Percentiles rank a stretch among this genome's conserved stretches.
These are phyloP conservation scores for Metridium senile DNA, from an alignment of 92 coral and sea anemone genomes.

Conservation along the genomic window DNA sequence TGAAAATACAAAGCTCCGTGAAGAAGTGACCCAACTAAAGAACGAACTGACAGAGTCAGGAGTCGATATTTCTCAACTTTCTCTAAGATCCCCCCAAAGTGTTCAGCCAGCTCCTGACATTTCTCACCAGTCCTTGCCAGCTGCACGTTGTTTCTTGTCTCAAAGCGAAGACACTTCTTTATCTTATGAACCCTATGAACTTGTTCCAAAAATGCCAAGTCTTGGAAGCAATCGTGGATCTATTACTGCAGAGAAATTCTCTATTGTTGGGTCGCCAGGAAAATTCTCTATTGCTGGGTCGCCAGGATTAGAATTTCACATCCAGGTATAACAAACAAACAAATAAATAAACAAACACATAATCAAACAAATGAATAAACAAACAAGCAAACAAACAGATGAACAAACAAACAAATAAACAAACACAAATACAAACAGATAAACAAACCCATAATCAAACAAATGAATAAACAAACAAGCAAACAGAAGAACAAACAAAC, in stretches of 20 bases:
- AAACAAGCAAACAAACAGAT: neutral
- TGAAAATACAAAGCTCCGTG: constrained; percentile 54
- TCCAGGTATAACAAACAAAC: constrained; percentile 38
- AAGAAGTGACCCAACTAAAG: constrained; percentile 56
- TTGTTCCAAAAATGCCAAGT: neutral
- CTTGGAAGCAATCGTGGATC: constrained; percentile 1
- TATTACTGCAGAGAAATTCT: neutral
- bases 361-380: no score
- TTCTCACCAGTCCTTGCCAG: no score
- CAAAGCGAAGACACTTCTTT: constrained; percentile 2
- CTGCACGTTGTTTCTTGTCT: constrained; percentile 15
- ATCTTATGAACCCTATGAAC: constrained; percentile 10
- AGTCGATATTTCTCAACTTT: constrained; percentile 30
- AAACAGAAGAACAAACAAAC: neutral
- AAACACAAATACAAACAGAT: neutral
- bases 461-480: no score
- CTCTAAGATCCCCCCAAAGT: constrained; percentile 18
- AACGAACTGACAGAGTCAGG: constrained; percentile 28
- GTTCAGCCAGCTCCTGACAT: no score
- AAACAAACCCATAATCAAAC: neutral
- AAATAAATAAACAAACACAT: no score
- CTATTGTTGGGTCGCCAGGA: neutral
- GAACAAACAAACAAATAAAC: no score
- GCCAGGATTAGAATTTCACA: constrained; percentile 41
- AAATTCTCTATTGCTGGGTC: neutral